Conservation (phyloP, 2,888 invertebrate species). For the Catonia carolina region DNA sequence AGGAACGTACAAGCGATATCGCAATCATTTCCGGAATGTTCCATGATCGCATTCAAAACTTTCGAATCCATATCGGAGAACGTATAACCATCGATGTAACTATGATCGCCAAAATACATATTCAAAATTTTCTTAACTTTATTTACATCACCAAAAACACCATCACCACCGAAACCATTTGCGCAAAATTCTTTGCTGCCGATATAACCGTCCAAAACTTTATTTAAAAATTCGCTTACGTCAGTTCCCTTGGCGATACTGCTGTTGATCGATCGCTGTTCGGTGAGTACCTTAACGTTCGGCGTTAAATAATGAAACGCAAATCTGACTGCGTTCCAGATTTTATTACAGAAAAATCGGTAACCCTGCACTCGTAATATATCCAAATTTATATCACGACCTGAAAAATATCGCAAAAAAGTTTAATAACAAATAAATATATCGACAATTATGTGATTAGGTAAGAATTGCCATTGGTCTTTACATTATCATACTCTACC, state of each 20-base stretch:
- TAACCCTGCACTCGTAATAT: conserved; percentile 90
- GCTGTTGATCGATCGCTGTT: background rate
- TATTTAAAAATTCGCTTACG: conserved; percentile 14
- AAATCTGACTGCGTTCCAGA: conserved; percentile 98
- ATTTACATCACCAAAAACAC: background rate
- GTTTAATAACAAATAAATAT: background rate
- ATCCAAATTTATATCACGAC: conserved; percentile 94
- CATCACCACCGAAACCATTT: conserved; percentile 5
- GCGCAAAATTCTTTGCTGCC: background rate
- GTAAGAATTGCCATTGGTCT: too few relatives aligned
- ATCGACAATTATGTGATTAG: background rate
- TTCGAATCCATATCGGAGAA: conserved; percentile 43
- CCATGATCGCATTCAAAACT: conserved; percentile 34
- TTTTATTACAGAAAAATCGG: conserved; percentile 95
- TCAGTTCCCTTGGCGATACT: conserved; percentile 9
- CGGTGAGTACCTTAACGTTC: conserved; percentile 44
- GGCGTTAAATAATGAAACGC: conserved; percentile 60
- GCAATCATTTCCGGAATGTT: conserved; percentile 27
- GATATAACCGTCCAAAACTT: background rate
- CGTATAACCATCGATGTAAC: conserved; percentile 44
- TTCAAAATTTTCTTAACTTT: too few relatives aligned
- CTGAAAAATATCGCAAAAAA: conserved; percentile 42
- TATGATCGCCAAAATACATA: conserved; percentile 41
- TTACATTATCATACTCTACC: too few relatives aligned
- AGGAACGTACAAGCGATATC: too few relatives aligned